phyloP scores from a whole-genome alignment of 2,113 vertebrate genomes.

The Psophia crepitans region DNA sequence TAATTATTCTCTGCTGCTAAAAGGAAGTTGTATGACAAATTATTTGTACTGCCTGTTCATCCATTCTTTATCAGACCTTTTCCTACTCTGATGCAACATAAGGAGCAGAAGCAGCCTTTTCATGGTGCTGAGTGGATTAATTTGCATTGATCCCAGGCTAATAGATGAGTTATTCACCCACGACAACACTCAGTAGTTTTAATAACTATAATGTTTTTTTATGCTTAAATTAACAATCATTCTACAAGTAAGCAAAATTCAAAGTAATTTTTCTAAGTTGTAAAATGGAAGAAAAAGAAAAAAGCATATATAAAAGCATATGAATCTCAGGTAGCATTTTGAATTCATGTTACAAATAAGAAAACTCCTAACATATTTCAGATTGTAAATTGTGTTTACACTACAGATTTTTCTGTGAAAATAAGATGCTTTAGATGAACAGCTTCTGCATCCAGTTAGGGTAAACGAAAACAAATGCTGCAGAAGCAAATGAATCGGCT shows the following conservation, averaged over 20 bases:
- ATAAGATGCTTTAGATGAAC: not conserved
- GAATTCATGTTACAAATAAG: not conserved
- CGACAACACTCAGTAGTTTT: constrained; percentile 8
- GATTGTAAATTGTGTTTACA: not conserved
- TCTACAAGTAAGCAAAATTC: not conserved
- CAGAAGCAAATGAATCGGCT: not conserved
- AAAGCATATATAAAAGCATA: not conserved
- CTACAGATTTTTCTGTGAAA: not conserved
- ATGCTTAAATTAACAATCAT: not conserved
- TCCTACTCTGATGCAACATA: not conserved
- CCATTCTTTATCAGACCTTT: constrained; percentile 57
- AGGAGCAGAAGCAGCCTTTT: constrained; percentile 8
- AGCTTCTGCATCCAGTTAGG: not conserved
- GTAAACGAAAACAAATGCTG: not conserved
- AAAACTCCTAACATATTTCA: not conserved
- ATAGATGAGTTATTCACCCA: constrained; percentile 42
- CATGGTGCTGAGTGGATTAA: constrained; percentile 46
- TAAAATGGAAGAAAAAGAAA: no score
- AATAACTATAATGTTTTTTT: constrained; percentile 21
- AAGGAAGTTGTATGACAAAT: constrained; percentile 57
- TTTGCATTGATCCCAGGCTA: constrained; percentile 22
- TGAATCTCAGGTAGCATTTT: not conserved
- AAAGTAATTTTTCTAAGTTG: not conserved
- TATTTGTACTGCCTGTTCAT: constrained; percentile 65
- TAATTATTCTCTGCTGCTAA: constrained; percentile 61